Conservation (phyloP, 2,113 vertebrate species). For the Suricata suricatta region DNA sequence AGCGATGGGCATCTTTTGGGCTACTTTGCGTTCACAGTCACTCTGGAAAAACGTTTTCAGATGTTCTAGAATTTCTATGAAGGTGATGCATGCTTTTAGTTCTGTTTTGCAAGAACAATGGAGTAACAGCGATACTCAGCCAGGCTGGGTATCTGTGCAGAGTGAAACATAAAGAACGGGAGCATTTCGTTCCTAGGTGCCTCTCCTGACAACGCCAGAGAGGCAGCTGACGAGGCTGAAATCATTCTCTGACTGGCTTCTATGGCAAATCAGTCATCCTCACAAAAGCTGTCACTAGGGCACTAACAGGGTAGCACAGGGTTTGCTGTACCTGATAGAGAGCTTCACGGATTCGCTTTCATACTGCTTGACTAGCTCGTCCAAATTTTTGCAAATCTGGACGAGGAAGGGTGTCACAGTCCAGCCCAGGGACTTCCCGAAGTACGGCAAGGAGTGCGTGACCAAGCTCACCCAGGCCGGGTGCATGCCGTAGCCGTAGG, state of each 20-base stretch:
- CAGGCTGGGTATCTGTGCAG: neutral
- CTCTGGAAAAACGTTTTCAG: neutral
- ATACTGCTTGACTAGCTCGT: slow-evolving; percentile 94
- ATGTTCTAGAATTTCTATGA: neutral
- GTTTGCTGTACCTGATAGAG: slow-evolving; percentile 85
- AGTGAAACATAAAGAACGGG: neutral
- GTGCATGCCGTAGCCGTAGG: slow-evolving; percentile 95
- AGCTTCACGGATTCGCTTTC: slow-evolving; percentile 91
- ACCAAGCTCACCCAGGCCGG: slow-evolving; percentile 95
- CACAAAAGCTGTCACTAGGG: neutral
- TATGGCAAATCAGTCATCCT: rapidly evolving
- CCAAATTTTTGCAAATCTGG: slow-evolving; percentile 97
- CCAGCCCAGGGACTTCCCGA: slow-evolving; percentile 95
- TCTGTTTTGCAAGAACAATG: neutral
- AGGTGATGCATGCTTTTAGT: neutral
- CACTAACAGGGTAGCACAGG: no score
- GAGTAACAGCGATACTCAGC: neutral
- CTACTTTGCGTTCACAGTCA: neutral
- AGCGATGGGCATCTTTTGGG: neutral
- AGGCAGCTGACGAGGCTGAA: neutral
- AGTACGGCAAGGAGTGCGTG: slow-evolving; percentile 91
- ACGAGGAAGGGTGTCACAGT: slow-evolving; percentile 92
- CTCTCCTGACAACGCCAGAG: neutral
- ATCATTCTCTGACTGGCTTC: neutral
- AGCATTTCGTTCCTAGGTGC: neutral